These are phyloP conservation scores for Drosophila parabipectinata DNA, from an alignment of 1,140 invertebrate species.

Conservation along the genomic window DNA sequence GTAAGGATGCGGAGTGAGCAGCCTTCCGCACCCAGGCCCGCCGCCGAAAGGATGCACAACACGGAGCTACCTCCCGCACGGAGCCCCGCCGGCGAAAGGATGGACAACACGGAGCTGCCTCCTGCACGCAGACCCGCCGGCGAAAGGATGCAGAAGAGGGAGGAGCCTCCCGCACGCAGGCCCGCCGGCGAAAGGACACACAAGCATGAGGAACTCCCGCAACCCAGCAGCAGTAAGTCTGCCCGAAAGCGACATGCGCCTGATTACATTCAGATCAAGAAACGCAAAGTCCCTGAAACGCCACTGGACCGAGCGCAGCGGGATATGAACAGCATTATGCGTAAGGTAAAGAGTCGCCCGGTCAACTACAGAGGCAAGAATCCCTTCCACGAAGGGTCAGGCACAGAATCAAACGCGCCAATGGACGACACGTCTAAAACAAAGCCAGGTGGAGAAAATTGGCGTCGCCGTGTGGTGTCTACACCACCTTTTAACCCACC, in stretches of 20 bases:
- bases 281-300: neutral
- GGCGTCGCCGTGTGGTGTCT: conserved; percentile 17
- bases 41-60: too few species aligned
- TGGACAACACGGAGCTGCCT: too few species aligned
- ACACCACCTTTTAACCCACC: conserved; percentile 53
- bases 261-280: neutral
- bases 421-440: conserved; percentile 4
- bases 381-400: conserved; percentile 9
- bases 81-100: too few species aligned
- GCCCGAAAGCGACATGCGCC: neutral
- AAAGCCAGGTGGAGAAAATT: neutral
- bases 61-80: too few species aligned
- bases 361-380: conserved; percentile 21
- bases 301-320: neutral
- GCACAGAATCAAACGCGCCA: neutral
- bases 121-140: too few species aligned
- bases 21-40: too few species aligned
- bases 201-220: too few species aligned
- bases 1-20: too few species aligned
- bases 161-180: neutral
- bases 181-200: neutral
- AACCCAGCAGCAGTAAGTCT: neutral
- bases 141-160: too few species aligned
- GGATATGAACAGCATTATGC: conserved; percentile 1
- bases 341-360: conserved; percentile 1